Base-by-base conservation (phyloP, 2,113 vertebrate species). In the Heterocephalus glaber region DNA sequence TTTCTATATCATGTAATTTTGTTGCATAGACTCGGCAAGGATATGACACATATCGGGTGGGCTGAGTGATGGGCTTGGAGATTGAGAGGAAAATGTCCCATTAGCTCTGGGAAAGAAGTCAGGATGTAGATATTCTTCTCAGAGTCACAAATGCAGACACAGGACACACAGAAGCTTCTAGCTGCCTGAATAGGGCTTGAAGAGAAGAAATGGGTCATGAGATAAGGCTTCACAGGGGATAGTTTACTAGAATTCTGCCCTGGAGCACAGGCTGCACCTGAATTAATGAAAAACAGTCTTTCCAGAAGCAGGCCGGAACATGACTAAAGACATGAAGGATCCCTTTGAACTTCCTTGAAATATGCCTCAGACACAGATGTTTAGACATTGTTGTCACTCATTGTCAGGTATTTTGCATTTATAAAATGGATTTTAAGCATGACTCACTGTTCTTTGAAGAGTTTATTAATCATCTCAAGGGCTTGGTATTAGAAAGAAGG, bases 391-490 rank as follows among this genome's bases (percentile, higher is more conserved):
- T 47, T 95, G 6, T 47, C 33, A 33, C 14, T 81, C 83, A 52
- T 49, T n/a, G 12, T 28, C 52, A 66, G 54, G 44, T 74, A 58
- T 54, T 94, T 82, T 90, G 41, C n/a, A 65, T 56, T 87, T 87
- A 60, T 72, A 77, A 83, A 82, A 24, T 61, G 26, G 86, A 33
- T 79, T 92, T 38, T 63, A 65, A 85, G 38, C 20, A 60, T 96
- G 94, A 97, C 41, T 97, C 95, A 90, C 47, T 35, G 8, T 68
- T 81, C 77, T 92, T 63, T 72, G n/a, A 72, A 60, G 58, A 56
- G 47, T 2, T 96, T 89, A 56, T 74, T 93, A 80, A 93, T 94
- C 90, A 95, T 85, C 38, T 54, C 30, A 54, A n/a, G n/a, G 7
- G 74, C 14, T 52, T 35, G 33, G 30, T 95, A 19, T 93, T 56